phyloP scores from a whole-genome alignment of 2,797 vertebrate species.

The Sylvia borin region DNA sequence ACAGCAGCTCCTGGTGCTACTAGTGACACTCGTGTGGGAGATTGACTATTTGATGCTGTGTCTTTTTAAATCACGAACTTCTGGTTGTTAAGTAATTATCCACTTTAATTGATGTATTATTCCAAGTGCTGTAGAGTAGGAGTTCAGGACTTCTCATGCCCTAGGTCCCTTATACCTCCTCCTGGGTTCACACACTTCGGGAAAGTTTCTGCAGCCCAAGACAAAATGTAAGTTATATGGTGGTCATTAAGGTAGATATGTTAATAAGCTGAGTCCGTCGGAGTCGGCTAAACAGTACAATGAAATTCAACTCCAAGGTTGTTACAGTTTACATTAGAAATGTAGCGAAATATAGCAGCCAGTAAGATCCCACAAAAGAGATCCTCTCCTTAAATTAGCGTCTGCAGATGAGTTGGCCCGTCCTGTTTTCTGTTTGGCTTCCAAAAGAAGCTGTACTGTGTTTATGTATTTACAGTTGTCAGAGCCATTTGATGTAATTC shows the following conservation, averaged over 20 bases:
- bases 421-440: not conserved
- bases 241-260: not conserved
- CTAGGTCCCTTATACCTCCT: fast-evolving
- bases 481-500: not conserved
- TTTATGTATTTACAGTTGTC: not conserved
- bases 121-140: not conserved
- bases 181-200: fast-evolving
- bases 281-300: not conserved
- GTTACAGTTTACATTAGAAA: not conserved
- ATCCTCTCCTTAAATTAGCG: not conserved
- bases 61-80: fast-evolving
- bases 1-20: not conserved
- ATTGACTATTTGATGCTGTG: no score
- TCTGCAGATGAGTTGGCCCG: fast-evolving
- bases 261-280: not conserved
- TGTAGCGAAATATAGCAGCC: not conserved
- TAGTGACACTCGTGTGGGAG: not conserved
- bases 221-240: not conserved
- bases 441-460: not conserved
- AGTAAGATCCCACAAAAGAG: not conserved
- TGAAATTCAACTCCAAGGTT: not conserved
- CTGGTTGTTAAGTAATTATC: fast-evolving
- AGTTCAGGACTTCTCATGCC: fast-evolving
- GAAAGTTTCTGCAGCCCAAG: not conserved
- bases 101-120: not conserved